These are phyloP conservation scores for Tolypeutes matacus DNA, from an alignment of 2,797 vertebrate species.

Conservation along the genomic window DNA sequence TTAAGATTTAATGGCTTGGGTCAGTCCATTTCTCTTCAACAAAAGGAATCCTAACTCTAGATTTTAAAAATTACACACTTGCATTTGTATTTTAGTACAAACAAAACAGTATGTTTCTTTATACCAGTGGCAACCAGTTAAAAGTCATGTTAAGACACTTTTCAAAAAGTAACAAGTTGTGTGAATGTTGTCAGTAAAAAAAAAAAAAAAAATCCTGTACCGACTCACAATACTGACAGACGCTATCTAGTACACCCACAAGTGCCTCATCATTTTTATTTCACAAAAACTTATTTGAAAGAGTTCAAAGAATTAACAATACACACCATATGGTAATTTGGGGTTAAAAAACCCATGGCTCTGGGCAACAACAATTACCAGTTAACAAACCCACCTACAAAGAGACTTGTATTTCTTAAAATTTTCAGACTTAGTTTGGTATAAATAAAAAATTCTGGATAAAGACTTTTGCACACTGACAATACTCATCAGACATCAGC, in stretches of 20 bases:
- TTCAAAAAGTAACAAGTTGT: slow-evolving; percentile 57
- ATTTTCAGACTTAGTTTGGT: slow-evolving; percentile 47
- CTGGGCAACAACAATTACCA: slow-evolving; percentile 47
- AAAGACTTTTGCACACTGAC: slow-evolving; percentile 69
- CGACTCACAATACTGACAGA: slow-evolving; percentile 76
- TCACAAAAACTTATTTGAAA: slow-evolving; percentile 62
- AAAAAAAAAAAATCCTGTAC: slow-evolving; percentile 60
- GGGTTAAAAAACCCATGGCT: slow-evolving; percentile 77
- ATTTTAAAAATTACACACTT: slow-evolving; percentile 59
- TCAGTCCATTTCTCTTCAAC: slow-evolving; percentile 54
- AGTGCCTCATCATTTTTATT: slow-evolving; percentile 17
- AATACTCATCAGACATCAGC: slow-evolving; percentile 73
- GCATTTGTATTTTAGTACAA: slow-evolving; percentile 62
- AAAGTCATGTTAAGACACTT: slow-evolving; percentile 70
- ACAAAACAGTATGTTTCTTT: slow-evolving; percentile 66
- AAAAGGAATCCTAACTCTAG: slow-evolving; percentile 64
- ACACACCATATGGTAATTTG: slow-evolving; percentile 36
- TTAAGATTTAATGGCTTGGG: slow-evolving; percentile 47
- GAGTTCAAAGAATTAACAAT: neutral
- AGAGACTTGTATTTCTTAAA: slow-evolving; percentile 63
- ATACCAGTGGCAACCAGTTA: slow-evolving; percentile 60
- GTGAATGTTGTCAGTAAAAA: slow-evolving; percentile 45
- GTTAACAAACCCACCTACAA: slow-evolving; percentile 61
- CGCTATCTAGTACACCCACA: neutral
- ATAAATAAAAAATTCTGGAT: slow-evolving; percentile 65